Evolutionary conservation across 2,797 vertebrate species (phyloP).

Genomic region (Artibeus jamaicensis): DNA sequence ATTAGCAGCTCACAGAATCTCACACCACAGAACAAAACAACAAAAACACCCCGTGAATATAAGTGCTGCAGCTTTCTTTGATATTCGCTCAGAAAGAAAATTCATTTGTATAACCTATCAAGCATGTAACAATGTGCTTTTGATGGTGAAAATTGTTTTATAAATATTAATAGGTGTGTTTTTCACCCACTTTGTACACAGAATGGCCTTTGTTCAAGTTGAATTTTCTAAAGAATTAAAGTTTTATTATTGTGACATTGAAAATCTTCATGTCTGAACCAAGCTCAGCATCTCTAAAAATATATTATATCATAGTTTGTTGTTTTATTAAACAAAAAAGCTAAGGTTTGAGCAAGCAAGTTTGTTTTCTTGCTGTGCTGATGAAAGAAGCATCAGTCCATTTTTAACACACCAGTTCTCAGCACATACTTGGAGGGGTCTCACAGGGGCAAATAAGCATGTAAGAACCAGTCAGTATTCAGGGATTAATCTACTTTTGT

Average conservation of each 20-base stretch:
- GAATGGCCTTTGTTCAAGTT: slow-evolving; percentile 70
- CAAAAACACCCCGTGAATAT: slow-evolving; percentile 65
- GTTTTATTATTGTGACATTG: slow-evolving; percentile 72
- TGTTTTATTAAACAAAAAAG: slow-evolving; percentile 55
- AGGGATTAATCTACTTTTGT: not conserved
- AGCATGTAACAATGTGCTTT: slow-evolving; percentile 80
- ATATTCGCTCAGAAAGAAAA: slow-evolving; percentile 79
- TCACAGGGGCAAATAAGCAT: not conserved
- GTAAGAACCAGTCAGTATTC: accelerated
- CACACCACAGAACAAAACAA: slow-evolving; percentile 64
- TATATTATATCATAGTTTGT: not conserved
- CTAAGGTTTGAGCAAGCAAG: slow-evolving; percentile 52
- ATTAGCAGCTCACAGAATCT: slow-evolving; percentile 70
- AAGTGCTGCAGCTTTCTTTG: slow-evolving; percentile 67
- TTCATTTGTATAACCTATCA: slow-evolving; percentile 80
- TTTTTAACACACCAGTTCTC: not conserved
- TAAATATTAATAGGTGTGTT: slow-evolving; percentile 83
- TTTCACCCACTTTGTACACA: slow-evolving; percentile 64
- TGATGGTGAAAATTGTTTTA: slow-evolving; percentile 81
- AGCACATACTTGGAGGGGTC: not conserved
- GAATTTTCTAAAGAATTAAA: slow-evolving; percentile 72
- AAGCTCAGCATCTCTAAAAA: slow-evolving; percentile 45
- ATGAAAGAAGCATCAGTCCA: not conserved
- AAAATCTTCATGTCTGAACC: slow-evolving; percentile 49
- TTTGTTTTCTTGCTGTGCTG: not conserved